Evolutionary conservation across 2,113 vertebrate genomes (phyloP), one percentile per base, ranked within the genome.

Genomic region (Leucopsar rothschildi): DNA sequence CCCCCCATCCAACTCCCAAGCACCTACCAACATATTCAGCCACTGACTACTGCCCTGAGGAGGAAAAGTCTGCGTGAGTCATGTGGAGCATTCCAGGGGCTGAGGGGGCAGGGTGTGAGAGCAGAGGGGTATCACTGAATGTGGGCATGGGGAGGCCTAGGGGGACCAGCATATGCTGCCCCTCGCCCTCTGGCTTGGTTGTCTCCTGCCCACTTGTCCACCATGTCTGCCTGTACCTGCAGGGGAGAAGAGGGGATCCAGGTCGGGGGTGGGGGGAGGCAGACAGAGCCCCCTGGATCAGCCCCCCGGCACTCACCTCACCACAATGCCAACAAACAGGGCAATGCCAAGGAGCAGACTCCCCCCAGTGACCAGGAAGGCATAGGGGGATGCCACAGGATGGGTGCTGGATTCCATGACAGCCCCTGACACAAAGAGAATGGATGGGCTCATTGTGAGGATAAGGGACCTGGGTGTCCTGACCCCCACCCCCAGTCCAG

Each of bases 311-410:
- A 63, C 88, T 98, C 85, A 98, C 98, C 98, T 97, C 33, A 97
- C 29, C 59, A 97, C 3, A 0, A 98, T 31, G 28, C 33, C 95
- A 0, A 96, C 5, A 8, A 96, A 96, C 17, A 98, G 95, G 25
- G 92, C 50, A 0, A 87, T 63, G 16, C 95, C 97, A 4, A 98
- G 64, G 4, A 92, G 80, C 47, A 98, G 90, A 69, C 96, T 98
- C 0, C 96, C 90, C 21, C 98, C 97, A 0, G 86, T 95, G 53
- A 97, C 92, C 78, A 98, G 86, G 49, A 97, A 95, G 0, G 92
- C 23, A 2, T 96, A 82, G 8, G 96, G 88, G 0, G 90, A 75
- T 1, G 59, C 14, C 0, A 25, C 9, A 11, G 66, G 40, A 89
- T 9, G 44, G 11, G 33, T 4, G 5, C 79, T 60, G 59, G 50